phyloP scores from a whole-genome alignment of 2,113 vertebrate species.

The Crotalus viridis region DNA sequence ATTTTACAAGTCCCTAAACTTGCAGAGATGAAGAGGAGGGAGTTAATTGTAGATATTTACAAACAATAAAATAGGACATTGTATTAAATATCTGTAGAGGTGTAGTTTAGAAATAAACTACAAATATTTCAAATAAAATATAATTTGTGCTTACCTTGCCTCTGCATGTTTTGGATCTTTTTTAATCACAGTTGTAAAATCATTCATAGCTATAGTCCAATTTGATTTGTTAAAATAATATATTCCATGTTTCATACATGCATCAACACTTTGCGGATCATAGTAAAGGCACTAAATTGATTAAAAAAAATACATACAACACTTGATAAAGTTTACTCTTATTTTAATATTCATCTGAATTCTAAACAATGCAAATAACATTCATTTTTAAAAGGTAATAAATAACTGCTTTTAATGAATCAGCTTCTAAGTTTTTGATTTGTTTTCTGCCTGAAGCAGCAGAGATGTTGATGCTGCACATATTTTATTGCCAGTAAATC shows the following conservation, averaged over 20 bases:
- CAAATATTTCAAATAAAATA: slow-evolving; percentile 8
- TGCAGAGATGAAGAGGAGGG: background rate
- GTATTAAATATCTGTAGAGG: background rate
- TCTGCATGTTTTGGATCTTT: slow-evolving; percentile 59
- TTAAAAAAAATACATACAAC: background rate
- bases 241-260: slow-evolving; percentile 68
- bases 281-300: slow-evolving; percentile 60
- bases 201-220: slow-evolving; percentile 67
- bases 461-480: background rate
- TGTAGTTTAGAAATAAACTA: background rate
- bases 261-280: slow-evolving; percentile 71
- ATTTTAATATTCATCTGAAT: background rate
- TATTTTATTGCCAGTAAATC: background rate
- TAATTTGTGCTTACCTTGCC: slow-evolving; percentile 64
- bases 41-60: background rate
- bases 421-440: background rate
- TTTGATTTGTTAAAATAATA: slow-evolving; percentile 62
- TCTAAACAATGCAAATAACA: background rate
- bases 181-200: slow-evolving; percentile 73
- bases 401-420: background rate
- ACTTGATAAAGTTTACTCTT: background rate
- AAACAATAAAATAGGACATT: background rate
- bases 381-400: slow-evolving; percentile 22
- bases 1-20: background rate
- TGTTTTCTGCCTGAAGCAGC: background rate